Evolutionary conservation across 2,888 invertebrate genomes (phyloP).

Genomic region (Isoperla grammatica): DNA sequence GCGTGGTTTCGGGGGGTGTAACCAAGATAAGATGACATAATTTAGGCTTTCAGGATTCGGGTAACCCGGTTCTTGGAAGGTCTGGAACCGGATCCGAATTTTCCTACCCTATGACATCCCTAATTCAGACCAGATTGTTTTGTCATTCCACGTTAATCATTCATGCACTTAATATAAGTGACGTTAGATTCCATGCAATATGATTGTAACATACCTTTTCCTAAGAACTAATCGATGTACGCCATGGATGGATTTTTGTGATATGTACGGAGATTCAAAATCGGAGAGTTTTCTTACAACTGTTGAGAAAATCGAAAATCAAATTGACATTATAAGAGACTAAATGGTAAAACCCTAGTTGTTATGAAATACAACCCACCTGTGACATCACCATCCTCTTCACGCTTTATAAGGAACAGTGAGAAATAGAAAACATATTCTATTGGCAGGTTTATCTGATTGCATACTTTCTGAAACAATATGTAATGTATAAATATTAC

Average conservation of each 20-base stretch:
- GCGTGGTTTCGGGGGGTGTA: too few species aligned
- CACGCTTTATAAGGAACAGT: constrained; percentile 77
- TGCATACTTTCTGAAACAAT: constrained; percentile 63
- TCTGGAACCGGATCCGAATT: too few species aligned
- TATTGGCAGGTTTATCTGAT: constrained; percentile 71
- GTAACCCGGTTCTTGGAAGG: too few species aligned
- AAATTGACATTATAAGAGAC: constrained; percentile 14
- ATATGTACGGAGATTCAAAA: constrained; percentile 95
- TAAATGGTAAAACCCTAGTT: constrained; percentile 8
- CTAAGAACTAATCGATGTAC: constrained; percentile 74
- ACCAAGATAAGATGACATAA: too few species aligned
- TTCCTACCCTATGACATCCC: too few species aligned
- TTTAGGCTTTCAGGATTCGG: too few species aligned
- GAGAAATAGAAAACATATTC: constrained; percentile 84
- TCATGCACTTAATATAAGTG: too few species aligned
- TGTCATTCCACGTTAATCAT: too few species aligned
- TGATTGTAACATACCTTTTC: constrained; percentile 62
- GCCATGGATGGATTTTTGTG: constrained; percentile 72
- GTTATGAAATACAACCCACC: constrained; percentile 47
- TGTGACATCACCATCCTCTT: constrained; percentile 62
- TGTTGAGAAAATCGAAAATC: constrained; percentile 45
- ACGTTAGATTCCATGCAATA: too few species aligned
- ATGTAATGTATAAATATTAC: too few species aligned
- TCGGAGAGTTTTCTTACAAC: constrained; percentile 87
- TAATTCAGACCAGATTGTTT: too few species aligned